phyloP scores from a whole-genome alignment of 2,797 vertebrate genomes.

The Gadopsis bispinosus region DNA sequence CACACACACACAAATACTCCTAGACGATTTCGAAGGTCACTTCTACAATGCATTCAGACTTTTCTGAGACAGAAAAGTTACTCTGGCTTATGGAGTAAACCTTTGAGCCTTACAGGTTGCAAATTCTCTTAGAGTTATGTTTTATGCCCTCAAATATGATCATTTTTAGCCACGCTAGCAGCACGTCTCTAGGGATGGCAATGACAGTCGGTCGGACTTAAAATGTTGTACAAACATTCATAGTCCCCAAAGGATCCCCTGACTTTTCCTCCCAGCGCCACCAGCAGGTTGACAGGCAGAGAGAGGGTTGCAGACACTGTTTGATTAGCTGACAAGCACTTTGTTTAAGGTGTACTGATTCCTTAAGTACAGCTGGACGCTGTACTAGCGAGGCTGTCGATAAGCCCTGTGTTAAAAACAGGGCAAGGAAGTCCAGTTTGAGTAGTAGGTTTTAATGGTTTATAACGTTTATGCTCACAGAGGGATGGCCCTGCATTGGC shows the following conservation, averaged over 20 bases:
- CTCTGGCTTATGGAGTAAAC: background rate
- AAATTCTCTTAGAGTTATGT: background rate
- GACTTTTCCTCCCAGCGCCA: too few species aligned
- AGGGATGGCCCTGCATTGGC: background rate
- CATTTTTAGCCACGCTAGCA: background rate
- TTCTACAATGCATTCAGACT: background rate
- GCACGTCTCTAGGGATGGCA: background rate
- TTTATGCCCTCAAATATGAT: background rate
- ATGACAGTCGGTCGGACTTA: background rate
- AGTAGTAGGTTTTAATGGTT: too few species aligned
- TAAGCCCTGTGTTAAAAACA: too few species aligned
- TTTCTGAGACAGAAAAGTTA: background rate
- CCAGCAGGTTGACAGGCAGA: background rate
- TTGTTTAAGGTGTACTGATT: too few species aligned
- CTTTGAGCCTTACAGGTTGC: background rate
- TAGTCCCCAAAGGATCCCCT: background rate
- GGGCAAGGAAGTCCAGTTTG: too few species aligned
- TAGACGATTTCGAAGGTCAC: background rate
- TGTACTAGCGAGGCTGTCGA: too few species aligned
- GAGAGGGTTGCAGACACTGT: too few species aligned
- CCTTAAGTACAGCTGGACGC: too few species aligned
- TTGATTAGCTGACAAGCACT: too few species aligned
- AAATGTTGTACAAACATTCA: background rate
- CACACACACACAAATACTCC: constrained; percentile 1
- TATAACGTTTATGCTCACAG: too few species aligned